A percentile compares a stretch with the other conserved stretches of the same genome.
These are phyloP conservation scores for Nixonia krombeini DNA, from an alignment of 1,140 invertebrate species.

Conservation along the genomic window DNA sequence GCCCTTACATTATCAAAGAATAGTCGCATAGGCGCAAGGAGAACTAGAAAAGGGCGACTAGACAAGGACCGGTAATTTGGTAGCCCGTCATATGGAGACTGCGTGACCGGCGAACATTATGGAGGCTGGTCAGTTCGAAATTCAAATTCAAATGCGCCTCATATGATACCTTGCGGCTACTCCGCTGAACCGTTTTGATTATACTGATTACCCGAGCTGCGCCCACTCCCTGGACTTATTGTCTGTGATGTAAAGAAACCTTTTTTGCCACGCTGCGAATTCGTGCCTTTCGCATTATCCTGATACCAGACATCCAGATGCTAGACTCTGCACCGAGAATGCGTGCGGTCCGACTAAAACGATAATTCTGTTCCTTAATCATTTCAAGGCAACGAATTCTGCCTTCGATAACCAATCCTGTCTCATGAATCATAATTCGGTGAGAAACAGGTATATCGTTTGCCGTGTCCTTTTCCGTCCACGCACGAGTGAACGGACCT, in stretches of 20 bases:
- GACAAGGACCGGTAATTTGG: conserved; percentile 53
- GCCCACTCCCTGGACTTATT: conserved; percentile 4
- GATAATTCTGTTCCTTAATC: no score
- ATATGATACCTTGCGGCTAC: conserved; percentile 60
- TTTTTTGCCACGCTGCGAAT: conserved; percentile 57
- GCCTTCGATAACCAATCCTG: no score
- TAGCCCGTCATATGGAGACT: conserved; percentile 64
- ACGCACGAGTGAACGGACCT: no score
- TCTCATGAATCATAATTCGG: no score
- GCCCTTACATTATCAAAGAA: background rate
- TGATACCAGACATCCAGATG: conserved; percentile 31
- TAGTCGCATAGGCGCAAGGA: conserved; percentile 18
- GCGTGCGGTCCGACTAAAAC: no score
- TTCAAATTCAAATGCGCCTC: conserved; percentile 64
- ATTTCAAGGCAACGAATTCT: no score
- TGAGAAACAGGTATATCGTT: no score
- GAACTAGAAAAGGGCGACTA: conserved; percentile 27
- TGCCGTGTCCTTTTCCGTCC: no score
- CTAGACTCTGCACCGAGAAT: conserved; percentile 16
- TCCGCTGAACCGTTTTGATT: conserved; percentile 66
- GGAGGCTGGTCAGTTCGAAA: conserved; percentile 44
- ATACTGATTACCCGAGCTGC: conserved; percentile 62
- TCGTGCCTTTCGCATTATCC: conserved; percentile 32
- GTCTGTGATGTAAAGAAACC: conserved; percentile 26
- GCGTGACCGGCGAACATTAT: conserved; percentile 64